Evolutionary conservation across 2,113 vertebrate genomes (phyloP).

Genomic region (Gila orcuttii): DNA sequence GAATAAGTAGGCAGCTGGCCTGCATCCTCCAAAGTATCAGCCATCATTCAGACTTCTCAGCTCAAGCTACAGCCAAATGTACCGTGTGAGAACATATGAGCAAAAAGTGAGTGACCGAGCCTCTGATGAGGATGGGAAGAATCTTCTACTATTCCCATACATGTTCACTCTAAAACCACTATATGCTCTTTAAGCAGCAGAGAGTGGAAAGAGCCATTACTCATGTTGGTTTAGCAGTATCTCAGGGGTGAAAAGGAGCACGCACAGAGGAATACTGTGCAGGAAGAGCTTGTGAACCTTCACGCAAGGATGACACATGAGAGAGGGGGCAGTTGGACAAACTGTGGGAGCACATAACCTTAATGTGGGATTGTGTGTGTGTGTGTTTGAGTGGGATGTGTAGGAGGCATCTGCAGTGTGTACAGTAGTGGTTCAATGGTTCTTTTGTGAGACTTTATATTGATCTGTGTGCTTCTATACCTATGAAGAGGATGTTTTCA

Average conservation of each 20-base stretch:
- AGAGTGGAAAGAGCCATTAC: constrained; percentile 17
- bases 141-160: neutral
- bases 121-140: neutral
- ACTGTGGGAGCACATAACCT: constrained; percentile 24
- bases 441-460: constrained; percentile 27
- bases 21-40: constrained; percentile 24
- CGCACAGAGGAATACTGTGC: neutral
- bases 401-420: neutral
- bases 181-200: neutral
- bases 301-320: constrained; percentile 29
- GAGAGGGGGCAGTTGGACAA: neutral
- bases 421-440: neutral
- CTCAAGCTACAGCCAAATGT: neutral
- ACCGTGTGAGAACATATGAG: no score
- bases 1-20: constrained; percentile 37
- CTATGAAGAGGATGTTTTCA: neutral
- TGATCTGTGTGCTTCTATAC: constrained; percentile 18
- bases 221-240: constrained; percentile 31
- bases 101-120: neutral
- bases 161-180: neutral
- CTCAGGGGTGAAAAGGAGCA: constrained; percentile 22
- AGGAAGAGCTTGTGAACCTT: constrained; percentile 3
- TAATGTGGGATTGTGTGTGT: neutral
- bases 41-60: constrained; percentile 19
- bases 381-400: neutral